Evolutionary conservation across 2,797 vertebrate species (phyloP).

Genomic region (Phyllotis vaccarum): DNA sequence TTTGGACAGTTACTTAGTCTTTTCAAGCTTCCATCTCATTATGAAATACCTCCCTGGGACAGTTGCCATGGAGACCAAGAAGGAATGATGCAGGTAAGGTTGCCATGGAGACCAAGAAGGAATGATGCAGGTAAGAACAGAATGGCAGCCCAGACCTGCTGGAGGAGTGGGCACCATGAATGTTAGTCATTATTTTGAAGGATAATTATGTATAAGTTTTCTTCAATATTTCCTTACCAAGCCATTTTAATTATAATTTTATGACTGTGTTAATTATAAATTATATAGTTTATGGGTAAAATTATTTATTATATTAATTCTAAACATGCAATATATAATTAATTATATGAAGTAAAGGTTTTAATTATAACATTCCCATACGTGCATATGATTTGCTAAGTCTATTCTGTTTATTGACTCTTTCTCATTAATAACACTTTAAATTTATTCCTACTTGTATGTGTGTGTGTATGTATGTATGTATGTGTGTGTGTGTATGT

Average conservation of each 20-base stretch:
- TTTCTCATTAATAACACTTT: not conserved
- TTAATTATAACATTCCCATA: not conserved
- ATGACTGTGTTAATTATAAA: slow-evolving; percentile 21
- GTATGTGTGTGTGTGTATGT: not conserved
- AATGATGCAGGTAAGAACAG: not conserved
- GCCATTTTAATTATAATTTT: slow-evolving; percentile 30
- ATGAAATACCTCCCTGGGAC: not conserved
- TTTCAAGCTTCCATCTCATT: not conserved
- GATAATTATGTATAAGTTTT: not conserved
- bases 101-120: not conserved
- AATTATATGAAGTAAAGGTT: slow-evolving; percentile 5
- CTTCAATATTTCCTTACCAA: not conserved
- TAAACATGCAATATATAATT: slow-evolving; percentile 20
- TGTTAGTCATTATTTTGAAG: not conserved
- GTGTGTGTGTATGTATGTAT: not conserved
- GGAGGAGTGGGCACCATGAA: not conserved
- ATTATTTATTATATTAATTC: slow-evolving; percentile 25
- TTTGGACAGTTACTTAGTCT: not conserved
- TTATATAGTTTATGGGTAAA: slow-evolving; percentile 14
- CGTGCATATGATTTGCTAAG: not conserved
- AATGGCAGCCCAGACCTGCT: not conserved
- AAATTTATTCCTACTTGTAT: not conserved
- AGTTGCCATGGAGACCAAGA: not conserved
- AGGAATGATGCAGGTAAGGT: not conserved
- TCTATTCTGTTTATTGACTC: not conserved